phyloP scores from a whole-genome alignment of 2,113 vertebrate species.

The Lagenorhynchus albirostris region DNA sequence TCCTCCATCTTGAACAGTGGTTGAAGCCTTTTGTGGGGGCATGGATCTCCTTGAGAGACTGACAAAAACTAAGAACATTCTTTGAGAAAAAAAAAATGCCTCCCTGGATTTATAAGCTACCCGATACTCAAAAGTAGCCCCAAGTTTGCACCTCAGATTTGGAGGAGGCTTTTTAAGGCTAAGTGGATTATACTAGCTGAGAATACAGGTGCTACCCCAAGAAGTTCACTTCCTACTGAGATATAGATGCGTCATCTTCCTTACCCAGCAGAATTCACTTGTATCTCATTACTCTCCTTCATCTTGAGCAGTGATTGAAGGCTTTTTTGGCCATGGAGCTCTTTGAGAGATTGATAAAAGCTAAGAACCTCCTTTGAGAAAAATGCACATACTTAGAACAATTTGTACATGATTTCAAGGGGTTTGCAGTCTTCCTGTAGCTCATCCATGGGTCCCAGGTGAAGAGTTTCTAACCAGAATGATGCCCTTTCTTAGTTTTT shows the following conservation, averaged over 20 bases:
- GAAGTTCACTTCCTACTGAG: neutral
- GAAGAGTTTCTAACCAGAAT: neutral
- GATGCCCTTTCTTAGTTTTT: neutral
- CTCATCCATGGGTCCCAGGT: neutral
- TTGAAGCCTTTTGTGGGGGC: neutral
- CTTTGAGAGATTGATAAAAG: conserved; percentile 28
- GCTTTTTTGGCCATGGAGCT: neutral
- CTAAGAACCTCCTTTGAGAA: neutral
- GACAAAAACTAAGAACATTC: neutral
- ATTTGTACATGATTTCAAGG: neutral
- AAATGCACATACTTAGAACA: neutral
- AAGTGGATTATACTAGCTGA: neutral
- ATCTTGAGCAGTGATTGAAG: neutral
- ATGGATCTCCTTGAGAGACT: neutral
- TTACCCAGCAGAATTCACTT: neutral
- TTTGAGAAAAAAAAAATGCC: neutral
- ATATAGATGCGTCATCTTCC: neutral
- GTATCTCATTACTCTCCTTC: neutral
- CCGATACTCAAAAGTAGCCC: neutral
- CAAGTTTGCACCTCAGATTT: neutral
- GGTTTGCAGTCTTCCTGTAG: neutral
- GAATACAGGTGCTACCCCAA: neutral
- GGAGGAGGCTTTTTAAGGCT: neutral
- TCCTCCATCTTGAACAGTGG: neutral
- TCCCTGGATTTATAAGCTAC: neutral